Conservation (phyloP, 2,797 vertebrate species). For the Bucorvus abyssinicus region DNA sequence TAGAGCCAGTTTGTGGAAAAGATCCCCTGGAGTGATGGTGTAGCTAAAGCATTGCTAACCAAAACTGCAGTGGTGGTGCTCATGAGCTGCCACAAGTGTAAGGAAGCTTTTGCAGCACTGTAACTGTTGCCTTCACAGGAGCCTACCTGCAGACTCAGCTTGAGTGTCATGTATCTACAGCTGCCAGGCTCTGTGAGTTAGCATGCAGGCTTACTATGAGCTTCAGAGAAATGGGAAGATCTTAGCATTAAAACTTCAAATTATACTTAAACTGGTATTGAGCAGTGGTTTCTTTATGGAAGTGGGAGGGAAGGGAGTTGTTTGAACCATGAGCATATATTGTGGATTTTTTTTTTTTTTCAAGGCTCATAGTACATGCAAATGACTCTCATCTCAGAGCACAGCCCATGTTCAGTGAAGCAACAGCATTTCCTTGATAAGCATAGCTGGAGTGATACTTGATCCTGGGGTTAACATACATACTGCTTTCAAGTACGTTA, state of each 20-base stretch:
- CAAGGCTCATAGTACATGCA: neutral
- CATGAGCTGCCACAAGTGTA: slow-evolving; percentile 9
- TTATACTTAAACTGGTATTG: slow-evolving; percentile 65
- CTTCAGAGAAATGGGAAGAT: slow-evolving; percentile 66
- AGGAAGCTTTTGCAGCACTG: slow-evolving; percentile 47
- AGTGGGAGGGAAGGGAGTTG: neutral
- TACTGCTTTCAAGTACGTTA: neutral
- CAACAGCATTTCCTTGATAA: neutral
- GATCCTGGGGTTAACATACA: neutral
- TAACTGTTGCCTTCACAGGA: slow-evolving; percentile 23
- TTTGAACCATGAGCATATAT: neutral
- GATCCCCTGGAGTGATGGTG: neutral
- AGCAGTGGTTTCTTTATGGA: slow-evolving; percentile 62
- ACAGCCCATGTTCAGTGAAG: neutral
- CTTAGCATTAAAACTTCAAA: slow-evolving; percentile 68
- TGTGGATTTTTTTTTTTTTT: too few relatives aligned
- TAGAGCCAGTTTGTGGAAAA: slow-evolving; percentile 32
- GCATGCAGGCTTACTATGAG: slow-evolving; percentile 63
- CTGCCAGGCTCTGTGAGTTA: slow-evolving; percentile 61
- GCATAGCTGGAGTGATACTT: neutral
- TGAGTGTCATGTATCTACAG: slow-evolving; percentile 55
- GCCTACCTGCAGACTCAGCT: slow-evolving; percentile 50
- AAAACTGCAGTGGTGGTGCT: slow-evolving; percentile 48
- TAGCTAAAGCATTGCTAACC: neutral
- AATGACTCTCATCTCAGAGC: neutral